These are phyloP conservation scores for Thermophis baileyi DNA, from an alignment of 2,113 vertebrate genomes.

Conservation along the genomic window DNA sequence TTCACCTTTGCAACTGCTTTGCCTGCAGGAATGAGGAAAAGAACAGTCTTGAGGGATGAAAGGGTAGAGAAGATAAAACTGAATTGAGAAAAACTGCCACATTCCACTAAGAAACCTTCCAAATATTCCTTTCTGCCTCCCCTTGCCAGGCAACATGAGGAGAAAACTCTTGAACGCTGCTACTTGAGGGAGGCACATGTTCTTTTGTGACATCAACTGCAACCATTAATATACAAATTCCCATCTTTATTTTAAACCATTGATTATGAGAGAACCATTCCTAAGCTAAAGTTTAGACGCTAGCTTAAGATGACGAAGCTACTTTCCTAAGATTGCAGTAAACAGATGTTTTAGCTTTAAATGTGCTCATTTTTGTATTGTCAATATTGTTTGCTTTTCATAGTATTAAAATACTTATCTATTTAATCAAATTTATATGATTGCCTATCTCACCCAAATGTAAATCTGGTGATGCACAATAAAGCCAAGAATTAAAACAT, in stretches of 20 bases:
- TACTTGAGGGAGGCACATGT: neutral
- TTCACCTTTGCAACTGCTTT: neutral
- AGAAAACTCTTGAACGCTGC: neutral
- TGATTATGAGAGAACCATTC: neutral
- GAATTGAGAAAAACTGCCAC: neutral
- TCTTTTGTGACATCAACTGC: neutral
- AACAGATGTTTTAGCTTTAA: neutral
- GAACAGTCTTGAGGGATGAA: neutral
- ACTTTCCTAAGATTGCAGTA: neutral
- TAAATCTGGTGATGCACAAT: neutral
- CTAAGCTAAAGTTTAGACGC: neutral
- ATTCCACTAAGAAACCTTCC: neutral
- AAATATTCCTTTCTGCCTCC: neutral
- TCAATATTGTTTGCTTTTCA: neutral
- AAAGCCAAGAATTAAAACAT: neutral
- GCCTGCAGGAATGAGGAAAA: neutral
- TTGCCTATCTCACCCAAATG: neutral
- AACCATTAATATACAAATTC: neutral
- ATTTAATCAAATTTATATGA: neutral
- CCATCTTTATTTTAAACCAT: neutral
- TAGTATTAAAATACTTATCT: neutral
- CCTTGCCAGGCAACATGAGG: neutral
- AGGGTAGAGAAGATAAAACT: neutral
- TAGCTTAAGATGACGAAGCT: neutral
- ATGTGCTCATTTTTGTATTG: neutral